Percentiles rank a stretch among this genome's conserved stretches.
These are phyloP conservation scores for Drosophila bocqueti DNA, from an alignment of 1,140 invertebrate genomes.

Conservation along the genomic window DNA sequence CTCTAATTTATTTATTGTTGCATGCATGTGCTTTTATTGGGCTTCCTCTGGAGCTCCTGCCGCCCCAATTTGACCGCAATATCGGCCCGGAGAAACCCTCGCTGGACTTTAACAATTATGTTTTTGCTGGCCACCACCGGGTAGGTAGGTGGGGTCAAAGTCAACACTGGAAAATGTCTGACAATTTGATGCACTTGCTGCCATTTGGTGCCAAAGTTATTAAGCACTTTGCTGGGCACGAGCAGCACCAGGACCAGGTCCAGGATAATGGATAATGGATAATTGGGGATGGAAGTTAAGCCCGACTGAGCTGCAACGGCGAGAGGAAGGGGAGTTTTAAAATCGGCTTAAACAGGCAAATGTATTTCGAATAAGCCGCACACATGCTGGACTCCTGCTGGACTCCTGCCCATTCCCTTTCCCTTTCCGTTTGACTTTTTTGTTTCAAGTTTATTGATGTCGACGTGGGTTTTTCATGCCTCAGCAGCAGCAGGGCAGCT, in stretches of 20 bases:
- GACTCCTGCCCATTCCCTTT: background rate
- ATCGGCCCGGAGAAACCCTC: conserved; percentile 4
- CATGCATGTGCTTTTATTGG: conserved; percentile 76
- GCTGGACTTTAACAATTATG: conserved; percentile 74
- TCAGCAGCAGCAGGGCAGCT: conserved; percentile 26
- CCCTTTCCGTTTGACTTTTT: conserved; percentile 17
- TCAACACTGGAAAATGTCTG: conserved; percentile 65
- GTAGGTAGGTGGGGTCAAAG: conserved; percentile 62
- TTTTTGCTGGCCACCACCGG: conserved; percentile 12
- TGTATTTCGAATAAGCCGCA: conserved; percentile 57
- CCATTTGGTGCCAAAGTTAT: conserved; percentile 79
- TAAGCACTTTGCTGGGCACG: conserved; percentile 45
- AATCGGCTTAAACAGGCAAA: conserved; percentile 75
- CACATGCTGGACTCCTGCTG: conserved; percentile 4
- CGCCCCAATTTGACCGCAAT: conserved; percentile 35
- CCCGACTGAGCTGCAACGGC: background rate
- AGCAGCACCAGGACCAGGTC: background rate
- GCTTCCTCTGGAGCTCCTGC: conserved; percentile 15
- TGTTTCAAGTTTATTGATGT: conserved; percentile 79
- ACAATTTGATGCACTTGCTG: conserved; percentile 77
- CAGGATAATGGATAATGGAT: conserved; percentile 18
- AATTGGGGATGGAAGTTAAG: conserved; percentile 24
- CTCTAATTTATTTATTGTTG: conserved; percentile 80
- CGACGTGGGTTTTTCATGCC: conserved; percentile 74
- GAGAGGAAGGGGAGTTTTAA: conserved; percentile 12